A percentile compares a stretch with the other conserved stretches of the same genome.
phyloP scores from a whole-genome alignment of 2,113 vertebrate species.

The Pimephales promelas region DNA sequence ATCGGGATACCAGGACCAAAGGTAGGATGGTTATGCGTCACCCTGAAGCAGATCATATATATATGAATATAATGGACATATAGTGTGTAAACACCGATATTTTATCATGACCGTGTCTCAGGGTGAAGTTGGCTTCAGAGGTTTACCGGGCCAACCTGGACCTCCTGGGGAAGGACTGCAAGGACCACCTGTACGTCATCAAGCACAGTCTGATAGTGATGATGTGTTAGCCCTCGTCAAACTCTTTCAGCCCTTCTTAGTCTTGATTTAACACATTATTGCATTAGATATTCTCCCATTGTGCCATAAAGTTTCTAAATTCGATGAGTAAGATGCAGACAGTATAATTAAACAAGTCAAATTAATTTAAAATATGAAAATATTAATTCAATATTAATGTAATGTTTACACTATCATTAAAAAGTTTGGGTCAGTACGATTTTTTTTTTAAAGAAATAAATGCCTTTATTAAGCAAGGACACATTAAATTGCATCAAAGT shows the following conservation, averaged over 20 bases:
- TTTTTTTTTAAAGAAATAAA: neutral
- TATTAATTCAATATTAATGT: neutral
- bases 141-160: constrained; percentile 78
- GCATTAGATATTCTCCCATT: neutral
- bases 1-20: constrained; percentile 85
- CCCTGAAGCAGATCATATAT: neutral
- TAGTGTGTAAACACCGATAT: neutral
- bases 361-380: too few species aligned
- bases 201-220: constrained; percentile 29
- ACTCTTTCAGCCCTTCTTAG: neutral
- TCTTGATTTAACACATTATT: neutral
- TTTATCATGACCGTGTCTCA: constrained; percentile 52
- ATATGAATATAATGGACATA: neutral
- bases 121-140: constrained; percentile 85
- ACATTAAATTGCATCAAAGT: neutral
- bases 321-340: neutral
- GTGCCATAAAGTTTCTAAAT: neutral
- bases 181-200: constrained; percentile 80
- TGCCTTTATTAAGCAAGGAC: neutral
- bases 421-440: neutral
- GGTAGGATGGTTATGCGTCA: constrained; percentile 63
- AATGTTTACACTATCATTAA: neutral
- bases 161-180: constrained; percentile 84
- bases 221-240: neutral
- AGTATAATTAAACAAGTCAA: neutral